Base-by-base conservation (phyloP, 2,888 invertebrate genomes). In the Acleris laterana region DNA sequence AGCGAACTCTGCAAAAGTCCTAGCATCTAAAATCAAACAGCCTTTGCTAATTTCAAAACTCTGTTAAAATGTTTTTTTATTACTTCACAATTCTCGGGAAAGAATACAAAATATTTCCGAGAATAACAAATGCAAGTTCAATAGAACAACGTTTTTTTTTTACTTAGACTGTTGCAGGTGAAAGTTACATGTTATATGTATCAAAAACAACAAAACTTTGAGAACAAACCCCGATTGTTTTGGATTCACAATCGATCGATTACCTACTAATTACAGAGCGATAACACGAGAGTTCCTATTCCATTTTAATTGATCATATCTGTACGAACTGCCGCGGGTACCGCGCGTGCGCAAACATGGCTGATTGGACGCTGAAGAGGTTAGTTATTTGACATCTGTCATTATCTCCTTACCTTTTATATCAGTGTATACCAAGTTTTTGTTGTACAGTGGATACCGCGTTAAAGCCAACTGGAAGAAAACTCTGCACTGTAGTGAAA, bases 191-290 rank as follows among this genome's bases (percentile, higher is more conserved):
- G 49, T 51, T 11, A 46, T 32, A 57, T 46, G 16, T 17, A 6
- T n/a, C n/a, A 25, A 17, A 32, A 32, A 55, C 22, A 28, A 42
- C 5, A 20, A 79, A 81, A 84, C 72, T 83, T 88, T 86, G 86
- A 78, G 79, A 80, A 81, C 57, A 72, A 63, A 46, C 20, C 48
- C 62, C 64, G 71, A 46, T 46, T 44, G 28, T 50, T 50, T 17
- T 56, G 55, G 49, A 50, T 56, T 46, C 32, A 72, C 70, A 72
- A 72, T 73, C 71, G 71, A 77, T 78, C 73, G 69, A 74, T 74
- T 73, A 74, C 64, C 60, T 65, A 61, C 50, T 59, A 59, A 59
- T 63, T 63, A 63, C 55, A 46, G 60, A 38, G 28, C 20, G 65
- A 65, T 65, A 61, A 56, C 48, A 13, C 22, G 19, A 49, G 49